These are phyloP conservation scores for Notarius quadriscutis DNA, from an alignment of 2,113 vertebrate genomes.

Conservation along the genomic window DNA sequence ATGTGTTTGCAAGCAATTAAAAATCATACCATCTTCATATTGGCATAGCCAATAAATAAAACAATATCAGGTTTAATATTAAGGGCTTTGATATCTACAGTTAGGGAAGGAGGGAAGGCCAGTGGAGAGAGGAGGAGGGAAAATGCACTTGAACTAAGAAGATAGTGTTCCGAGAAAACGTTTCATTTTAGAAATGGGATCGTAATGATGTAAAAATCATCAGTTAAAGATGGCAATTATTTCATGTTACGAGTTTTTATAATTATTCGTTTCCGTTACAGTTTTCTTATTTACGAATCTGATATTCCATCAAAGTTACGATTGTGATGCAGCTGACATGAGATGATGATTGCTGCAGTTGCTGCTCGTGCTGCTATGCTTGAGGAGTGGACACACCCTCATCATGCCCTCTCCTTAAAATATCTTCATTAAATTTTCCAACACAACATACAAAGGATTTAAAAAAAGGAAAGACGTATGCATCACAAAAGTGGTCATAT, in stretches of 20 bases:
- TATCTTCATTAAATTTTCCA: slow-evolving; percentile 21
- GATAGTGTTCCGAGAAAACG: slow-evolving; percentile 27
- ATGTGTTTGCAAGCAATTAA: slow-evolving; percentile 62
- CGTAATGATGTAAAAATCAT: slow-evolving; percentile 24
- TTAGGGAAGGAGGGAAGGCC: slow-evolving; percentile 36
- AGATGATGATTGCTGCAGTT: background rate
- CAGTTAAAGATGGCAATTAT: slow-evolving; percentile 31
- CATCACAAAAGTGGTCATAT: slow-evolving; percentile 27
- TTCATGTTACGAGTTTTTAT: slow-evolving; percentile 5
- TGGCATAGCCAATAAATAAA: slow-evolving; percentile 58
- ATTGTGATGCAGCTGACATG: background rate
- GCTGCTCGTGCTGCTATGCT: background rate
- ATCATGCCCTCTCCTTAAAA: slow-evolving; percentile 22
- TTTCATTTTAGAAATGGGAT: slow-evolving; percentile 32
- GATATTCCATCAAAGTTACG: background rate
- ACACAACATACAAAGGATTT: slow-evolving; percentile 25
- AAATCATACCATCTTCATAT: slow-evolving; percentile 59
- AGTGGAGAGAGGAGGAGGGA: background rate
- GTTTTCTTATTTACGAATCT: background rate
- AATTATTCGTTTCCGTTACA: background rate
- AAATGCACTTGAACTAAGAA: slow-evolving; percentile 6
- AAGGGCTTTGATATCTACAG: slow-evolving; percentile 44
- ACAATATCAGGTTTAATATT: slow-evolving; percentile 56
- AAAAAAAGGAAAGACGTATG: background rate
- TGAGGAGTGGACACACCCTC: background rate